Evolutionary conservation across 1,140 invertebrate genomes (phyloP).

Genomic region (Pogonomyrmex californicus): DNA sequence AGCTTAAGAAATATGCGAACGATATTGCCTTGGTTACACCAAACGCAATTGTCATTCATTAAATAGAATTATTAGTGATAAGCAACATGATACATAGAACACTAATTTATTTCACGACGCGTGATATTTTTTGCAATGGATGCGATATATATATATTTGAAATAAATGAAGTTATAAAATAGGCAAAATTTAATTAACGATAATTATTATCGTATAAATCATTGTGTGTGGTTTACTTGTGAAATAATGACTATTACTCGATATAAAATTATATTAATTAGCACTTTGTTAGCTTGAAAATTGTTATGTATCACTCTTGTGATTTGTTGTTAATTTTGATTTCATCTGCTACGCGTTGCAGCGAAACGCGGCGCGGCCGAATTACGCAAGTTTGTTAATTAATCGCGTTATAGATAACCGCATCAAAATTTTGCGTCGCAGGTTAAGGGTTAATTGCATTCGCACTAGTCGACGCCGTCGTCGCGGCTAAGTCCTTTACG

Average conservation of each 20-base stretch:
- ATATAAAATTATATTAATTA: slow-evolving; percentile 42
- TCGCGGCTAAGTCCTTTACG: slow-evolving; percentile 73
- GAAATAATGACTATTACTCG: slow-evolving; percentile 7
- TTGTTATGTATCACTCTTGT: slow-evolving; percentile 20
- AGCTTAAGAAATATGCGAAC: background rate
- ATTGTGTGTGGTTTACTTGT: background rate
- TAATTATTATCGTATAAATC: slow-evolving; percentile 6
- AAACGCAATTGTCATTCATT: background rate
- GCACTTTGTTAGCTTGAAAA: slow-evolving; percentile 26
- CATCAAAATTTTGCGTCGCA: slow-evolving; percentile 76
- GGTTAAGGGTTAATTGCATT: slow-evolving; percentile 77
- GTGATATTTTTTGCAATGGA: background rate
- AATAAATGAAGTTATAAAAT: background rate
- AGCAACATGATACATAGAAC: background rate
- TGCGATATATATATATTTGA: background rate
- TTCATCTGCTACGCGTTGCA: slow-evolving; percentile 31
- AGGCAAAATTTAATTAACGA: background rate
- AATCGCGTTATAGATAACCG: slow-evolving; percentile 75
- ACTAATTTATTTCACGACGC: background rate
- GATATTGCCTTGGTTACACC: background rate
- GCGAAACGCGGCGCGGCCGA: slow-evolving; percentile 25
- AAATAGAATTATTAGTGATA: background rate
- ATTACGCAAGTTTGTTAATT: slow-evolving; percentile 74
- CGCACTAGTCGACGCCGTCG: slow-evolving; percentile 72
- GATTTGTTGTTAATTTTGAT: slow-evolving; percentile 43